A percentile compares a stretch with the other conserved stretches of the same genome.
Evolutionary conservation across 2,888 invertebrate genomes (phyloP).

Genomic region (Pachliopta kotzebuea): DNA sequence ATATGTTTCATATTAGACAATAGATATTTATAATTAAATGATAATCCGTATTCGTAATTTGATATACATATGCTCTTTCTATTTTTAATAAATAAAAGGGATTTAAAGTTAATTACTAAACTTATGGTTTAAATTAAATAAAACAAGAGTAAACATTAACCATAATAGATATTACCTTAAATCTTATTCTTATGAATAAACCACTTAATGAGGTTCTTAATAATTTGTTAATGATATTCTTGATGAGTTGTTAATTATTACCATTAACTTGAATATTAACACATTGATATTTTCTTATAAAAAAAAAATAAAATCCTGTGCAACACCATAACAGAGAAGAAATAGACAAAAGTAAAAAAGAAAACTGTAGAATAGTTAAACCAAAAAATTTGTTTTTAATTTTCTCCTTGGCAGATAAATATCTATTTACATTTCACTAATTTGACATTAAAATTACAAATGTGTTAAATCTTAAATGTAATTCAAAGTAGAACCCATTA

Average conservation of each 20-base stretch:
- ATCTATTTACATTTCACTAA: background rate
- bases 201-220: too few relatives aligned
- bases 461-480: background rate
- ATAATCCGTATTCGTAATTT: background rate
- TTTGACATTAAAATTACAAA: background rate
- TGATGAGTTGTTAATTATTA: too few relatives aligned
- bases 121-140: too few relatives aligned
- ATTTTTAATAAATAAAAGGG: too few relatives aligned
- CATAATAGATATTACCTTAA: too few relatives aligned
- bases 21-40: background rate
- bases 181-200: too few relatives aligned
- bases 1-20: slow-evolving; percentile 3
- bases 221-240: too few relatives aligned
- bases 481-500: background rate
- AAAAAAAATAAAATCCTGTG: slow-evolving; percentile 2
- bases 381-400: background rate
- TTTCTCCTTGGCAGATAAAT: background rate
- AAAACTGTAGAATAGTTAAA: too few relatives aligned
- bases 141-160: too few relatives aligned
- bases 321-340: background rate
- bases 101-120: too few relatives aligned
- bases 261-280: background rate
- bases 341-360: background rate
- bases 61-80: background rate
- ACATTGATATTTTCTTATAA: background rate